A percentile compares a stretch with the other conserved stretches of the same genome.
Evolutionary conservation across 1,140 invertebrate genomes (phyloP).

Genomic region (Physella acuta): DNA sequence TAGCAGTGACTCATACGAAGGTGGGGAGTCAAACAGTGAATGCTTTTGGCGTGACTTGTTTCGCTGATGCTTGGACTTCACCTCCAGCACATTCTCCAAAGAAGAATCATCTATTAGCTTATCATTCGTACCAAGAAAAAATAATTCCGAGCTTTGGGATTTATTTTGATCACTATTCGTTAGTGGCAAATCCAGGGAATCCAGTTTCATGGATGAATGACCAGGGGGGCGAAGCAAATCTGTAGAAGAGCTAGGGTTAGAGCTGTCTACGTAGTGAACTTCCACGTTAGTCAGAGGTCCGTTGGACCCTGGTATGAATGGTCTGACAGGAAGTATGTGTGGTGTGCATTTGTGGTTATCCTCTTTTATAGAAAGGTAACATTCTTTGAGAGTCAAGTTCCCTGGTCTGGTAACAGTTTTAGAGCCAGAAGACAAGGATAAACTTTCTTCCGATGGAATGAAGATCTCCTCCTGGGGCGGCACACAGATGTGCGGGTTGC

Average conservation of each 20-base stretch:
- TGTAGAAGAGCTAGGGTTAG: slow-evolving; percentile 22
- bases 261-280: slow-evolving; percentile 22
- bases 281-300: slow-evolving; percentile 22
- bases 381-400: slow-evolving; percentile 13
- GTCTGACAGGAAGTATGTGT: slow-evolving; percentile 7
- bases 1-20: not conserved
- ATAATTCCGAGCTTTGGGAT: not conserved
- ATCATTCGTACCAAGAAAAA: not conserved
- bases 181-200: not conserved
- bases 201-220: not conserved
- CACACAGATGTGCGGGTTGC: not conserved
- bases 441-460: not conserved
- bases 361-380: slow-evolving; percentile 4
- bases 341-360: not conserved
- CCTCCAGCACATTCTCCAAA: not conserved
- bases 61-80: no score
- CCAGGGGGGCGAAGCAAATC: not conserved
- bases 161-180: not conserved
- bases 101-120: not conserved
- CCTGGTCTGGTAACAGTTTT: slow-evolving; percentile 16
- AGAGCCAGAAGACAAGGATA: not conserved
- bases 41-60: not conserved
- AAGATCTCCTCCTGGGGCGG: not conserved
- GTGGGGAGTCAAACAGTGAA: not conserved
- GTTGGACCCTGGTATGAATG: slow-evolving; percentile 12